Base-by-base conservation (phyloP, 2,113 vertebrate species). In the Leiothrix lutea region DNA sequence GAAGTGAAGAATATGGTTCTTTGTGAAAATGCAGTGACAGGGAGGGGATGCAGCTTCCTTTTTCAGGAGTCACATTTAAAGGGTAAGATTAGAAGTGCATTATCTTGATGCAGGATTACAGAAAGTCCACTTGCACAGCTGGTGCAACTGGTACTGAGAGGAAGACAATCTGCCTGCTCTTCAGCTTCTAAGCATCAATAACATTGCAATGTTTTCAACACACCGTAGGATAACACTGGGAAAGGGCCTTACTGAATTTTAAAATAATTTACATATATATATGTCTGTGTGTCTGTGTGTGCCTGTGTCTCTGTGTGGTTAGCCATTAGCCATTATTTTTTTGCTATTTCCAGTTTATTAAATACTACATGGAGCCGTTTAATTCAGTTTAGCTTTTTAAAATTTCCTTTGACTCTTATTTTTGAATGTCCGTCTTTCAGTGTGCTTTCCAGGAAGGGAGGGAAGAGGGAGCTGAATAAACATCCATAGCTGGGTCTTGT, bases 401-500 rank as follows among this genome's bases (percentile, higher is more conserved):
- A 16, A 48, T 36, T 95, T 90, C 47, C 36, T 94, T 80, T 72
- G 79, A 12, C 60, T 92, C 53, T 90, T 71, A 33, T 51, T 90
- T 83, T 64, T 90, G 12, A 95, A 84, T 53, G 60, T 57, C n/a
- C 28, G 64, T 82, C 73, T 94, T 96, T 93, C 86, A 83, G n/a
- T 7, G n/a, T 71, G 56, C 53, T 93, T 84, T 92, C 36, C 90
- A 92, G 72, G 65, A 95, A 93, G 86, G 92, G 75, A 78, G 79
- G 82, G 82, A 93, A 86, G 74, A 88, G 45, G 14, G 66, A 95
- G 38, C 64, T 90, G 83, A 88, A 77, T 80, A 96, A 97, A 94
- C 40, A 92, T 73, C n/a, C 82, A 48, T n/a, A 86, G 53, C 44
- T n/a, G 74, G 35, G 19, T 80, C 67, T 94, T 86, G 75, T 96